Percentiles rank a stretch among this genome's conserved stretches.
Evolutionary conservation across 2,888 invertebrate genomes (phyloP).

Genomic region (Harpalus rufipes): DNA sequence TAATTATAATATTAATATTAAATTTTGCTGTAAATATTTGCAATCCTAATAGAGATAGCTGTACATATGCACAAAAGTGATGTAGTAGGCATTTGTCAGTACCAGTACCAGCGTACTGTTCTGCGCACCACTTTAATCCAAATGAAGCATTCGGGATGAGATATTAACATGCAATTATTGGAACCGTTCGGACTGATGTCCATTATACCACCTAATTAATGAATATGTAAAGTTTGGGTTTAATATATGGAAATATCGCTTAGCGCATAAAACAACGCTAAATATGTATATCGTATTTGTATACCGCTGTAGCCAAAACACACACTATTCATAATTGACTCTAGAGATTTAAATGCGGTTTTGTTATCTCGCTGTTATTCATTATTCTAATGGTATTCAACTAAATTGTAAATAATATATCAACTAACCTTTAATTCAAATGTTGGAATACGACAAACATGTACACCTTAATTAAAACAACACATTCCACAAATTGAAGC

Average conservation of each 20-base stretch:
- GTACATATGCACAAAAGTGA: neutral
- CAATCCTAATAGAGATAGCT: neutral
- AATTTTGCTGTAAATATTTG: conserved; percentile 7
- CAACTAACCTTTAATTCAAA: neutral
- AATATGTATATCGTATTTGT: conserved; percentile 21
- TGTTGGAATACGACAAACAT: neutral
- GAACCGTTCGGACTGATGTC: conserved; percentile 18
- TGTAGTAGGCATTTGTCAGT: neutral
- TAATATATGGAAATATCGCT: conserved; percentile 44
- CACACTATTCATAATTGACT: conserved; percentile 40
- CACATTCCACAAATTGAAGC: neutral
- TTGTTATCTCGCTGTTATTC: conserved; percentile 11
- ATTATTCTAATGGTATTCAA: neutral
- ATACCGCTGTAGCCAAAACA: neutral
- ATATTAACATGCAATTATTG: conserved; percentile 54
- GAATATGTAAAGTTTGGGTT: conserved; percentile 38
- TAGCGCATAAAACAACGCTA: conserved; percentile 23
- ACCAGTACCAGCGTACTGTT: neutral
- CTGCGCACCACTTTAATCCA: neutral
- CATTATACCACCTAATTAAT: conserved; percentile 38
- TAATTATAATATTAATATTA: neutral
- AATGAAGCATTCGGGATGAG: conserved; percentile 45
- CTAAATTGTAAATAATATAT: conserved; percentile 7
- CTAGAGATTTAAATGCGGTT: conserved; percentile 46
- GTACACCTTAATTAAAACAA: neutral